A percentile compares a stretch with the other conserved stretches of the same genome.
phyloP scores from a whole-genome alignment of 1,140 invertebrate species.

The honey bee (Apis mellifera) region DNA sequence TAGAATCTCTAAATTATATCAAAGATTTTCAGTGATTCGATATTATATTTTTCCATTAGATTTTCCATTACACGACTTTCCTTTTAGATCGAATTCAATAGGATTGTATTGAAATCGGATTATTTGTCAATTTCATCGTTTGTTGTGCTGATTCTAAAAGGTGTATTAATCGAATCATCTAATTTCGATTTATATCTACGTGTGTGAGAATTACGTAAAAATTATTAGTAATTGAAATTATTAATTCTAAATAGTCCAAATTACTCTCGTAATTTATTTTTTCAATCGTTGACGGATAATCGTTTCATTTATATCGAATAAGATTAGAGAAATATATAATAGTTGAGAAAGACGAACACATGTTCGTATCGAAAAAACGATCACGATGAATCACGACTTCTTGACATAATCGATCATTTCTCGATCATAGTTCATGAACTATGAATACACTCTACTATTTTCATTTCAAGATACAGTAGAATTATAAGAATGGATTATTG shows the following conservation, averaged over 20 bases:
- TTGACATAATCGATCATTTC: neutral
- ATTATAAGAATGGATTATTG: no score
- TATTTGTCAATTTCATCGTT: neutral
- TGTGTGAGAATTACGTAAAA: neutral
- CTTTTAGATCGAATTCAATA: neutral
- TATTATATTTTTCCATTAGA: neutral
- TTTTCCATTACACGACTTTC: neutral
- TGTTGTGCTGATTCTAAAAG: neutral
- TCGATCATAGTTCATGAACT: neutral
- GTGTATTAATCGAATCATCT: neutral
- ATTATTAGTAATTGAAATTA: neutral
- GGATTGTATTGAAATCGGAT: neutral
- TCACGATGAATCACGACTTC: neutral
- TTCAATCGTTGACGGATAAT: no score
- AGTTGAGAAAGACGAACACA: neutral
- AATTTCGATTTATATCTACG: neutral
- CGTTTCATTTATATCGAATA: neutral
- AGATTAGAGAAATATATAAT: neutral
- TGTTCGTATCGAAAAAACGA: slow-evolving; percentile 10
- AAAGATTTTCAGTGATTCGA: neutral
- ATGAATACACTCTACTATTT: neutral
- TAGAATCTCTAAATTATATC: no score
- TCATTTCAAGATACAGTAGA: neutral
- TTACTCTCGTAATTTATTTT: neutral
- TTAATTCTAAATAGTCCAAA: no score